These are phyloP conservation scores for Colaptes auratus DNA, from an alignment of 2,113 vertebrate genomes.

Conservation along the genomic window DNA sequence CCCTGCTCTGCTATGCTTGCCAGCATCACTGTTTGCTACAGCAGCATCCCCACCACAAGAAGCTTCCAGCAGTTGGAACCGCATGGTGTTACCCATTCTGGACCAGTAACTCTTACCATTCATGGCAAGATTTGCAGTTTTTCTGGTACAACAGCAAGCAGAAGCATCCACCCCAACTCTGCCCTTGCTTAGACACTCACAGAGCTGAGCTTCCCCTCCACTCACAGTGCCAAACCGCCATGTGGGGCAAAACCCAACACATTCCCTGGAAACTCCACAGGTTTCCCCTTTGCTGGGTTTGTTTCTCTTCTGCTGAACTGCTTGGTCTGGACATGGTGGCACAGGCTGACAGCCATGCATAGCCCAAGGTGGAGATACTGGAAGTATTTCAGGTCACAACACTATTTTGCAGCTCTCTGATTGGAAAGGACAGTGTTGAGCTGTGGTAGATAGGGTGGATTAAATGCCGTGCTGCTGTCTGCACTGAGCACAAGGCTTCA, in stretches of 20 bases:
- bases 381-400: background rate
- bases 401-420: rapidly evolving
- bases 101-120: background rate
- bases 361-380: rapidly evolving
- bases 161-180: background rate
- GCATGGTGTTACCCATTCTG: rapidly evolving
- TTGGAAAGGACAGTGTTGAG: background rate
- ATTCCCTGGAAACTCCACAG: background rate
- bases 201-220: background rate
- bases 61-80: background rate
- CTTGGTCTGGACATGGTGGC: rapidly evolving
- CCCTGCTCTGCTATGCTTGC: too few relatives aligned
- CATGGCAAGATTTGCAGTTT: rapidly evolving
- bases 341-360: background rate
- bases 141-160: background rate
- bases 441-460: background rate
- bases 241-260: background rate
- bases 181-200: background rate
- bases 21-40: background rate
- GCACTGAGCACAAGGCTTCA: background rate
- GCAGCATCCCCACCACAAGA: background rate
- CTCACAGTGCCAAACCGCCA: background rate
- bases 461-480: background rate
- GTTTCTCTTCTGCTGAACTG: background rate
- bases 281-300: background rate